phyloP scores from a whole-genome alignment of 2,888 invertebrate genomes.

The Oxytorus armatus region DNA sequence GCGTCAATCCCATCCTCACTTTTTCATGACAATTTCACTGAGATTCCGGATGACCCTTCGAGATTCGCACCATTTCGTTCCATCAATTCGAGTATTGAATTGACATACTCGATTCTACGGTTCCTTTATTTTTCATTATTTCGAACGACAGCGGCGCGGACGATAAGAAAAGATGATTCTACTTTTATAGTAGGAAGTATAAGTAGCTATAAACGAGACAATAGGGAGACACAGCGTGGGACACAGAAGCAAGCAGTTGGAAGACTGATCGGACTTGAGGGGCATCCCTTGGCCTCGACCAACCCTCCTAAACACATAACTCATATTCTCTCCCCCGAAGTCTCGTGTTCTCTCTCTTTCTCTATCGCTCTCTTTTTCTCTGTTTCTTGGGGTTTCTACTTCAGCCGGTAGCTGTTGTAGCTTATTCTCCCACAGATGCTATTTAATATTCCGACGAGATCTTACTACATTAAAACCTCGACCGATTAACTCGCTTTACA shows the following conservation, averaged over 20 bases:
- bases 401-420: constrained; percentile 1
- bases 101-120: not conserved
- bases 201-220: constrained; percentile 65
- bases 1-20: not conserved
- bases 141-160: not conserved
- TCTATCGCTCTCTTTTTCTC: constrained; percentile 17
- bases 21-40: not conserved
- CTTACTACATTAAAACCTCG: constrained; percentile 75
- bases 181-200: constrained; percentile 54
- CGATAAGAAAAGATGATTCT: constrained; percentile 18
- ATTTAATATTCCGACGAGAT: constrained; percentile 60
- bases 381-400: not conserved
- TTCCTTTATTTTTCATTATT: not conserved
- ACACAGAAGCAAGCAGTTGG: constrained; percentile 77
- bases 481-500: constrained; percentile 73
- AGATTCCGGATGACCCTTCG: not conserved
- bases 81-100: not conserved
- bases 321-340: constrained; percentile 78
- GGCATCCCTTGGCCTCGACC: constrained; percentile 84
- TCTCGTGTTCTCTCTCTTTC: constrained; percentile 47
- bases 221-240: constrained; percentile 76
- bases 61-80: not conserved
- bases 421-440: constrained; percentile 23
- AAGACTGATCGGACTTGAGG: constrained; percentile 84
- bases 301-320: constrained; percentile 79